Evolutionary conservation across 2,888 invertebrate genomes (phyloP).

Genomic region (Temnothorax unifasciatus): DNA sequence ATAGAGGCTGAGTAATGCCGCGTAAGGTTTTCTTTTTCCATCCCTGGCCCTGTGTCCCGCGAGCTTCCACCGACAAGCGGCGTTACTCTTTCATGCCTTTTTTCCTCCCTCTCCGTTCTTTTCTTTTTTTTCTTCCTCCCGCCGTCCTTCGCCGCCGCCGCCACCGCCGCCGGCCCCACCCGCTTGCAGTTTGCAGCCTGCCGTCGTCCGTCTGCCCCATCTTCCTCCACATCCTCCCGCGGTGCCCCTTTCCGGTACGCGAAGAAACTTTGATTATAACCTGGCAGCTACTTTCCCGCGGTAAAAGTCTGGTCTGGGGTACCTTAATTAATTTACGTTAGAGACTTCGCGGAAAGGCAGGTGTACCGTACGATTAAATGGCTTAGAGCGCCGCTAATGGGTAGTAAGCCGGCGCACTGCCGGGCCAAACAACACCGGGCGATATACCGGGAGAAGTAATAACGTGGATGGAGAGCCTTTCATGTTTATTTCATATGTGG

Average conservation of each 20-base stretch:
- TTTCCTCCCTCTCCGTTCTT: neutral
- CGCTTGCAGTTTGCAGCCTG: conserved; percentile 50
- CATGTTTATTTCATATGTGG: conserved; percentile 51
- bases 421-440: neutral
- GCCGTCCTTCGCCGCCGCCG: neutral
- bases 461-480: conserved; percentile 7
- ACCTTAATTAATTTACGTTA: conserved; percentile 74
- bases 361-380: conserved; percentile 67
- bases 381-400: conserved; percentile 65
- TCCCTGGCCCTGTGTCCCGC: neutral
- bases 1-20: conserved; percentile 80
- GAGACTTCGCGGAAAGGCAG: conserved; percentile 61
- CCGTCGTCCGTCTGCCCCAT: conserved; percentile 17
- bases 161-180: neutral
- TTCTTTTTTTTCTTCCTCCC: conserved; percentile 42
- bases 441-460: conserved; percentile 42
- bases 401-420: conserved; percentile 46
- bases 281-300: conserved; percentile 46
- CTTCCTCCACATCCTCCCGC: neutral
- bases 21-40: conserved; percentile 52
- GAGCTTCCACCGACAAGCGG: conserved; percentile 3
- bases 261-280: conserved; percentile 74
- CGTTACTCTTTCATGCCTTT: conserved; percentile 57
- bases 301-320: conserved; percentile 61
- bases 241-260: conserved; percentile 40